Evolutionary conservation across 2,113 vertebrate species (phyloP), one percentile per base, ranked within the genome.

Genomic region (Labeo catla): DNA sequence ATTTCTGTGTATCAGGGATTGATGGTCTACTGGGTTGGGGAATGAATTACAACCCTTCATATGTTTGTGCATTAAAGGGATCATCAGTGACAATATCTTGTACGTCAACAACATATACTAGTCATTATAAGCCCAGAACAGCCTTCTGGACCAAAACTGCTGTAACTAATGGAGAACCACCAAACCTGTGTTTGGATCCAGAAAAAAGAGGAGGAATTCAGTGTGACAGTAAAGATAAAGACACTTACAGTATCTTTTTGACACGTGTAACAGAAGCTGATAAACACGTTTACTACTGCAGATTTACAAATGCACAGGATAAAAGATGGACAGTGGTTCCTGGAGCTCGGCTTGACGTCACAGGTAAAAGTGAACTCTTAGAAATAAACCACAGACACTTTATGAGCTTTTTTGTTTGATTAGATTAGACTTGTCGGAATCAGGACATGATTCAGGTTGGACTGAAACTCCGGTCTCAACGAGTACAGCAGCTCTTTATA

Each of bases 1-100:
- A n/a, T n/a, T 57, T 57, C n/a, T 76, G 34, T 63, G 68, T 59
- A 81, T 70, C 76, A 87, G 86, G 9, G 23, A 13, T 9, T n/a
- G 65, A 15, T 81, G 21, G 52, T 21, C 34, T 8, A 28, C 0
- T 8, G 57, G 0, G 21, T 10, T 81, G 68, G 68, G 39, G 12
- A 80, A 77, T 87, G 59, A 36, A n/a, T 68, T 78, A 83, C 45
- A 59, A 49, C 8, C 50, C 9, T 6, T 77, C 16, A 16, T 68
- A 34, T 70, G 34, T 78, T 76, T 87, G 80, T 83, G n/a, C n/a
- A n/a, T n/a, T n/a, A n/a, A n/a, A n/a, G n/a, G n/a, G n/a, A n/a
- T n/a, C n/a, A n/a, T n/a, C 81, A 68, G 86, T 87, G 57, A 83
- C 4, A 36, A 8, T 87, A 6, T 65, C 21, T 72, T 87, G 86